A percentile compares a stretch with the other conserved stretches of the same genome.
Conservation (phyloP, 2,113 vertebrate species). For the Grus americana region DNA sequence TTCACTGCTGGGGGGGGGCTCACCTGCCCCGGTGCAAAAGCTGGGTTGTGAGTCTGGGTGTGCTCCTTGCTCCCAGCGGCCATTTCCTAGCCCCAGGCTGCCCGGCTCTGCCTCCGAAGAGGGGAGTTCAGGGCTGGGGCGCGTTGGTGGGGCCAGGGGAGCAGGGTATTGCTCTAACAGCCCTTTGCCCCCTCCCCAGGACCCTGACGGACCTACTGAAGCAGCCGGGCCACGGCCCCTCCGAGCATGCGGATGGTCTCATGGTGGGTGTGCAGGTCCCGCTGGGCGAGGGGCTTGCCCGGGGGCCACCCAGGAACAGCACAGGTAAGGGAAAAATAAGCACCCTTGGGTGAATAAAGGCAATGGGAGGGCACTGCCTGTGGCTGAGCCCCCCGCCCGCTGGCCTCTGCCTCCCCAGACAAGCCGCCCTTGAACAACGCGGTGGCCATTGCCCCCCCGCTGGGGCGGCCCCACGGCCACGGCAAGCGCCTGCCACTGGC, state of each 20-base stretch:
- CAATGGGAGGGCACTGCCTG: rapidly evolving
- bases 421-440: constrained; percentile 70
- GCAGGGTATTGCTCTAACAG: neutral
- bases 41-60: neutral
- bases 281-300: constrained; percentile 64
- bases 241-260: constrained; percentile 66
- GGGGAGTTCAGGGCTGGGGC: neutral
- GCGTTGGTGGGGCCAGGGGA: rapidly evolving
- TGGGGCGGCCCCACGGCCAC: constrained; percentile 49
- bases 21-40: neutral
- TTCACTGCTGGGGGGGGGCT: neutral
- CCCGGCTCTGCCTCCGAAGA: neutral
- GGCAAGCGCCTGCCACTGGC: constrained; percentile 45
- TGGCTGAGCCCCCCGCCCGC: neutral
- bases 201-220: constrained; percentile 80
- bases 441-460: neutral
- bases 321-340: constrained; percentile 65
- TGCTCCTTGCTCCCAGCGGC: rapidly evolving
- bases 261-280: constrained; percentile 75
- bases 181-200: constrained; percentile 34
- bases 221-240: constrained; percentile 68
- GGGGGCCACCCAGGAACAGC: constrained; percentile 47
- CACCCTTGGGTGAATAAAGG: neutral
- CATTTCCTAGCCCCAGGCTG: neutral
- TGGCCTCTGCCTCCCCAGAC: constrained; percentile 52